Conservation (phyloP, 2,797 vertebrate species). For the Spatula clypeata region DNA sequence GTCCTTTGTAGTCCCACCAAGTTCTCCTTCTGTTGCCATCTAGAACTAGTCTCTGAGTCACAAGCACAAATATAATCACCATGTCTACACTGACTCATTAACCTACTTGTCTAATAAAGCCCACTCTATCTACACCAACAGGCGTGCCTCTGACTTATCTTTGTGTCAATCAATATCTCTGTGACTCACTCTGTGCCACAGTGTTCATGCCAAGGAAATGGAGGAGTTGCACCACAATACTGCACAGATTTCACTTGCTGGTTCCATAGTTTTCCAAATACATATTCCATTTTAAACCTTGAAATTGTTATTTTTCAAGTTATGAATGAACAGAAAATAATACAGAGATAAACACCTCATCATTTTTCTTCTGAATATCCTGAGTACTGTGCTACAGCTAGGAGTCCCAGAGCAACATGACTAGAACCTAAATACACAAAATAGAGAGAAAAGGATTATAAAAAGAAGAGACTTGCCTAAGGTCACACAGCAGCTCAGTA, state of each 20-base stretch:
- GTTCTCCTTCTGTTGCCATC: not conserved
- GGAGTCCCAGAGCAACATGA: not conserved
- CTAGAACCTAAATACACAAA: not conserved
- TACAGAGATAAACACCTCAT: not conserved
- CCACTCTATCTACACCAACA: not conserved
- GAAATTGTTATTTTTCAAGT: not conserved
- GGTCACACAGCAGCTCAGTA: not conserved
- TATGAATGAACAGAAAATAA: fast-evolving
- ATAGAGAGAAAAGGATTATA: not conserved
- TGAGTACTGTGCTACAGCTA: not conserved
- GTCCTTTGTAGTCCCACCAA: not conserved
- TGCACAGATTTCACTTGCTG: not conserved
- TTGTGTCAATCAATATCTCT: not conserved
- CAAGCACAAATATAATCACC: not conserved
- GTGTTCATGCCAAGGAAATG: not conserved
- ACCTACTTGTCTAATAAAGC: not conserved
- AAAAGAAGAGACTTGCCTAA: not conserved
- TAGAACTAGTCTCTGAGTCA: not conserved
- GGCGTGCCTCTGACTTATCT: not conserved
- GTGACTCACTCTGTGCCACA: not conserved
- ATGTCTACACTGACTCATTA: not conserved
- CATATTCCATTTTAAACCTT: not conserved
- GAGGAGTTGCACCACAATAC: not conserved
- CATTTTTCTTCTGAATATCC: not conserved
- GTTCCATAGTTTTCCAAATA: not conserved